Percentiles rank a stretch among this genome's conserved stretches.
phyloP scores from a whole-genome alignment of 1,140 invertebrate genomes.

The Thaumatotibia leucotreta region DNA sequence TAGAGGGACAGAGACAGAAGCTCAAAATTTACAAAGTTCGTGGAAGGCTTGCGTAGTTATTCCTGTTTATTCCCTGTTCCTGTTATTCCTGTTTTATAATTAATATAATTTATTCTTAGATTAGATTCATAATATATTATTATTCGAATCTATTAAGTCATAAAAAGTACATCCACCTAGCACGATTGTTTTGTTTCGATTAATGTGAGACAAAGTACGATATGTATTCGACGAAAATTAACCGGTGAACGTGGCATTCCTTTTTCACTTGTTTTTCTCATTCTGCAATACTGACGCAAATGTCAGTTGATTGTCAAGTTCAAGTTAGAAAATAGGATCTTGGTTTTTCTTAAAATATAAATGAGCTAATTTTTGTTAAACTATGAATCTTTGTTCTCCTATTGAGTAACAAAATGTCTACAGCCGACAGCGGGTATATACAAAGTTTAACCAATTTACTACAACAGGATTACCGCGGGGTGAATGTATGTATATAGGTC shows the following conservation, averaged over 20 bases:
- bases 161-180: no score
- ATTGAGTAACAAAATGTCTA: constrained; percentile 45
- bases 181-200: no score
- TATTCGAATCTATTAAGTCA: no score
- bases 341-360: constrained; percentile 47
- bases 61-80: no score
- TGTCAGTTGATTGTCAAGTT: constrained; percentile 23
- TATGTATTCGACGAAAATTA: background rate
- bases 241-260: background rate
- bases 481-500: constrained; percentile 48
- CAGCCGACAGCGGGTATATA: constrained; percentile 51
- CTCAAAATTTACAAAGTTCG: no score
- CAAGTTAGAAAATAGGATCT: constrained; percentile 30
- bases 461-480: constrained; percentile 64
- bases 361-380: constrained; percentile 57
- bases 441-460: constrained; percentile 51
- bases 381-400: constrained; percentile 44
- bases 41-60: no score
- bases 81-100: no score
- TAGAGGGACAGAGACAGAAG: no score
- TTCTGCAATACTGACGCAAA: constrained; percentile 16
- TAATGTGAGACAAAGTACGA: no score
- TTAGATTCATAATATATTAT: no score
- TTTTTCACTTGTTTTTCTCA: background rate
- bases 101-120: no score